Base-by-base conservation (phyloP, 2,797 vertebrate genomes). In the Catharus ustulatus region DNA sequence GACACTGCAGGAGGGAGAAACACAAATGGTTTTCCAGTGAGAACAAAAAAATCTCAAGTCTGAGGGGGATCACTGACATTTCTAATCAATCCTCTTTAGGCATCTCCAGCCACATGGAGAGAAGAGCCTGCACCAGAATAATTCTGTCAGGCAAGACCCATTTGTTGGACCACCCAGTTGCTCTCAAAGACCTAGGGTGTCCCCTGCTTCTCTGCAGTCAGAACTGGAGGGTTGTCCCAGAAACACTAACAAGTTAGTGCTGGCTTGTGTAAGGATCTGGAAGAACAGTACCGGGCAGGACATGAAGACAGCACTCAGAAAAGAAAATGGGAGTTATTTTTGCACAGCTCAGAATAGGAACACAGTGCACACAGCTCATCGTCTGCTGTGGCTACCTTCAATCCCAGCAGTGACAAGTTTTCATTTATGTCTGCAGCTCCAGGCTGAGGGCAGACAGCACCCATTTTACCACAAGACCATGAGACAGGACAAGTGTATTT, bases 301-400 rank as follows among this genome's bases (percentile, higher is more conserved):
- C 40, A 46, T 46, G 46, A 55, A 11, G 24, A 85, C 46, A 90
- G 51, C 54, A 46, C 29, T 36, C 52, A 69, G 64, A 85, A 87
- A 84, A 90, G 67, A 73, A 90, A 87, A 84, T 4, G 11, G 27
- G 91, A 92, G 73, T 43, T 96, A 96, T 96, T 96, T 97, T 93
- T 96, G 95, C 78, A 87, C 80, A 72, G 84, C 88, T 85, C 74
- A 83, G 71, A 83, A 69, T 21, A 89, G 86, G 88, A 95, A 81
- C 45, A 75, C 1, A 0, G 63, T 1, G 0, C 0, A 5, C 30
- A 89, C 61, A 73, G 86, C 62, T 84, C 23, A 2, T 89, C 3
- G 0, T 93, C 73, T 91, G 85, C 71, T 75, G 45, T 69, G 85
- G 73, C 81, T 94, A 90, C 85, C 45, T 89, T 93, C 89, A 89